Evolutionary conservation across 2,888 invertebrate species (phyloP).

Genomic region (Eustalomyia histrio): DNA sequence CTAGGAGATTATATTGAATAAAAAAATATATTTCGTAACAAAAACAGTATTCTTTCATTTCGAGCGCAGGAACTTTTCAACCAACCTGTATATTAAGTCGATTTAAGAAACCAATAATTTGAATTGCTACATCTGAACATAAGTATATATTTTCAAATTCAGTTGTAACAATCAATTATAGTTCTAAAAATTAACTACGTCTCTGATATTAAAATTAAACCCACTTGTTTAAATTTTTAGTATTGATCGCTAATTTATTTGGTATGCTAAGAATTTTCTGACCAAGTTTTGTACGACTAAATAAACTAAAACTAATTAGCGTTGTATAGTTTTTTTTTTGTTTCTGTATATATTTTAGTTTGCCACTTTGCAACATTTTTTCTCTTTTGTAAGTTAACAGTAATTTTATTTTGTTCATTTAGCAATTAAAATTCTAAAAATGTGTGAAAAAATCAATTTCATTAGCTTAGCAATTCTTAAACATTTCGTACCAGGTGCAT

Average conservation of each 20-base stretch:
- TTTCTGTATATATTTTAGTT: neutral
- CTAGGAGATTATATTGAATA: no score
- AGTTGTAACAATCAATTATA: no score
- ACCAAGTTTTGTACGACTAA: constrained; percentile 12
- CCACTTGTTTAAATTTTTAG: constrained; percentile 12
- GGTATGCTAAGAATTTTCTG: constrained; percentile 39
- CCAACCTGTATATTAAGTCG: no score
- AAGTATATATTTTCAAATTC: no score
- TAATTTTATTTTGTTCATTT: constrained; percentile 14
- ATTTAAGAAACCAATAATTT: no score
- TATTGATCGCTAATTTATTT: constrained; percentile 41
- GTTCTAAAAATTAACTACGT: neutral
- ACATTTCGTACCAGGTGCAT: constrained; percentile 52
- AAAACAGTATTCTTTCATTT: no score
- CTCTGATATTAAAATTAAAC: neutral
- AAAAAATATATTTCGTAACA: no score
- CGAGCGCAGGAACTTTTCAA: no score
- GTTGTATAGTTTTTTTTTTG: constrained; percentile 31
- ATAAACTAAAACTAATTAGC: constrained; percentile 42
- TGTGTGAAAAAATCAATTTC: constrained; percentile 63
- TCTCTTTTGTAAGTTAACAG: neutral
- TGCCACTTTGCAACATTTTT: constrained; percentile 40
- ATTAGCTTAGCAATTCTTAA: constrained; percentile 40
- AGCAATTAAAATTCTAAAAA: constrained; percentile 47
- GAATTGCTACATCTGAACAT: no score